phyloP scores from a whole-genome alignment of 2,888 invertebrate species.

The Electrophaes corylata region DNA sequence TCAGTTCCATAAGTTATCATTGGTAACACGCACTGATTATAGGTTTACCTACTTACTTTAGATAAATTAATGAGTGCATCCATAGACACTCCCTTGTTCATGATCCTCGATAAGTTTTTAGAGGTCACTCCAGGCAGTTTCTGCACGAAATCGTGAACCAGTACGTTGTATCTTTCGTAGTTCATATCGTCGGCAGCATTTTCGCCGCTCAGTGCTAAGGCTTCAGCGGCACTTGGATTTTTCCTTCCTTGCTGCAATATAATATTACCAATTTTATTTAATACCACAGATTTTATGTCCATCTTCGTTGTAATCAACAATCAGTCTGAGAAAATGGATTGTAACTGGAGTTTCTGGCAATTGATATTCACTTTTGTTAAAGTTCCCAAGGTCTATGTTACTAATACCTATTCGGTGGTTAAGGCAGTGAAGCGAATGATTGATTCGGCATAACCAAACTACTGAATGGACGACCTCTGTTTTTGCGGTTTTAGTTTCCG shows the following conservation, averaged over 20 bases:
- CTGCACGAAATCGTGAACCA: constrained; percentile 91
- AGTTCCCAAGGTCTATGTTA: background rate
- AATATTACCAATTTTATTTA: constrained; percentile 14
- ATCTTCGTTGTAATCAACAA: background rate
- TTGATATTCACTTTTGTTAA: background rate
- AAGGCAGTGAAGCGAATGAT: constrained; percentile 10
- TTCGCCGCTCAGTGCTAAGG: constrained; percentile 89
- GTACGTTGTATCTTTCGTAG: constrained; percentile 88
- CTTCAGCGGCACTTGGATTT: constrained; percentile 90
- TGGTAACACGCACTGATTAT: no score
- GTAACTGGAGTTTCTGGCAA: background rate
- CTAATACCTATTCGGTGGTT: background rate
- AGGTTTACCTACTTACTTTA: constrained; percentile 82
- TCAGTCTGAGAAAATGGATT: background rate
- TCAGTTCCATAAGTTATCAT: no score
- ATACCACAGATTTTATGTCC: constrained; percentile 6
- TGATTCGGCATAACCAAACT: constrained; percentile 9
- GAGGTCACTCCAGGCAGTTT: constrained; percentile 95
- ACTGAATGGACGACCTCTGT: background rate
- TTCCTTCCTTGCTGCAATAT: constrained; percentile 88
- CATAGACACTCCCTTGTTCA: constrained; percentile 89
- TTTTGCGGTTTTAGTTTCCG: background rate
- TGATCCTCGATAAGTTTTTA: constrained; percentile 91
- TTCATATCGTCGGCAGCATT: constrained; percentile 84
- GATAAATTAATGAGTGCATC: constrained; percentile 85